phyloP scores from a whole-genome alignment of 2,113 vertebrate species.

The Poeciliopsis prolifica region DNA sequence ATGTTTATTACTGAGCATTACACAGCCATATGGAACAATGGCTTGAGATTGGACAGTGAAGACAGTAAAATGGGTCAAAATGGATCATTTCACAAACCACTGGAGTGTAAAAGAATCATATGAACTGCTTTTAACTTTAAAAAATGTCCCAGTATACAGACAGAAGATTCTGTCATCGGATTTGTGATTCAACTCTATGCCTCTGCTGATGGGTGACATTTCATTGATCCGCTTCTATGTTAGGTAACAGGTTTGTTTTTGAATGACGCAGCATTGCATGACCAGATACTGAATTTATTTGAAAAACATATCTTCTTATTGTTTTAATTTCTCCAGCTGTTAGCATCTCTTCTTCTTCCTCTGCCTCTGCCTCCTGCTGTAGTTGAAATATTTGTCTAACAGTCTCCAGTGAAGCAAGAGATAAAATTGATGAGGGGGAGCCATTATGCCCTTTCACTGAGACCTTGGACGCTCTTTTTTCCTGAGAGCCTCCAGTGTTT shows the following conservation, averaged over 20 bases:
- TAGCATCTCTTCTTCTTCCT: background rate
- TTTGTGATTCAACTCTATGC: conserved; percentile 34
- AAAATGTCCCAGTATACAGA: conserved; percentile 13
- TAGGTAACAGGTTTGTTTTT: conserved; percentile 32
- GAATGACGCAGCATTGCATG: conserved; percentile 30
- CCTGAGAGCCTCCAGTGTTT: conserved; percentile 33
- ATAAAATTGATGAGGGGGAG: conserved; percentile 15
- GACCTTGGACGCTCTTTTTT: conserved; percentile 21
- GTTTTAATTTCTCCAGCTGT: background rate
- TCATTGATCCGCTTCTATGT: conserved; percentile 58
- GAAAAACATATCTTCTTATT: conserved; percentile 4
- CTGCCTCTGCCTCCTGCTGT: background rate
- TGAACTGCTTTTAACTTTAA: conserved; percentile 5
- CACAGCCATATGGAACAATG: too few species aligned
- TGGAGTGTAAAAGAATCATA: conserved; percentile 9
- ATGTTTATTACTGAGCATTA: background rate
- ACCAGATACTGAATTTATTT: conserved; percentile 41
- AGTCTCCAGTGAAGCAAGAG: background rate
- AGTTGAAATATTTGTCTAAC: conserved; percentile 10
- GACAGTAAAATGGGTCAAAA: conserved; percentile 19
- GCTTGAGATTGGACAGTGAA: conserved; percentile 3
- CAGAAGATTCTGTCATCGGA: conserved; percentile 2
- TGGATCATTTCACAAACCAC: conserved; percentile 14
- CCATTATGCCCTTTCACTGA: conserved; percentile 6
- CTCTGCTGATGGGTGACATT: conserved; percentile 53